Conservation (phyloP, 2,888 invertebrate species). For the Drosophila fungiperda region DNA sequence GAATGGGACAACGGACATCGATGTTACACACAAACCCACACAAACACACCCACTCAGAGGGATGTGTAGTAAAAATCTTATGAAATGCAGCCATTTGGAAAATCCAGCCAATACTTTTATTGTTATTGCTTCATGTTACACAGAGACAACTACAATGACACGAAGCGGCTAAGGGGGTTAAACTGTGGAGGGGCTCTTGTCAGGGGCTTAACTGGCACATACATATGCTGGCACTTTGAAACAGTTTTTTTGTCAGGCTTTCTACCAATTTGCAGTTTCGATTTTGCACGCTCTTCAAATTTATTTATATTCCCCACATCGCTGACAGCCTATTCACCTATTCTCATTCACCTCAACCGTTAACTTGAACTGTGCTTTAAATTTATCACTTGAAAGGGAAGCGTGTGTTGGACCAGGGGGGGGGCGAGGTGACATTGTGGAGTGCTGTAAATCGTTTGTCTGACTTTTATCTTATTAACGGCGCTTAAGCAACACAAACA, state of each 20-base stretch:
- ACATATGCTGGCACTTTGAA: constrained; percentile 65
- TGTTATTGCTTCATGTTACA: constrained; percentile 77
- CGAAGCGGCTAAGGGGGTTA: constrained; percentile 1
- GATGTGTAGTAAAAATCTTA: constrained; percentile 57
- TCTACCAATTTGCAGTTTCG: constrained; percentile 70
- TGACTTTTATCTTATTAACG: constrained; percentile 61
- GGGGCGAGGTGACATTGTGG: constrained; percentile 15
- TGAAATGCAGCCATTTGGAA: constrained; percentile 79
- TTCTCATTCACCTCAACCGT: neutral
- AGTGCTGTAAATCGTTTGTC: constrained; percentile 60
- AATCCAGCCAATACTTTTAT: constrained; percentile 80
- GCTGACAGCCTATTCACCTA: constrained; percentile 4
- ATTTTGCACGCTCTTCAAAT: constrained; percentile 69
- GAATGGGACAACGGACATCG: constrained; percentile 18
- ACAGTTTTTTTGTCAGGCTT: constrained; percentile 61
- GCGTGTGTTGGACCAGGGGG: neutral
- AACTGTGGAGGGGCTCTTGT: constrained; percentile 4
- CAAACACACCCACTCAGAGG: neutral
- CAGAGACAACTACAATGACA: constrained; percentile 34
- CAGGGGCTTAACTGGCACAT: constrained; percentile 43
- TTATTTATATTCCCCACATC: constrained; percentile 30
- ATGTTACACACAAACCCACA: neutral
- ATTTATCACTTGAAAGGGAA: constrained; percentile 30
- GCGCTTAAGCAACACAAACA: constrained; percentile 39
- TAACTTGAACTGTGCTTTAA: constrained; percentile 43